Percentiles rank a stretch among this genome's conserved stretches.
Evolutionary conservation across 2,113 vertebrate species (phyloP).

Genomic region (Calonectris borealis): DNA sequence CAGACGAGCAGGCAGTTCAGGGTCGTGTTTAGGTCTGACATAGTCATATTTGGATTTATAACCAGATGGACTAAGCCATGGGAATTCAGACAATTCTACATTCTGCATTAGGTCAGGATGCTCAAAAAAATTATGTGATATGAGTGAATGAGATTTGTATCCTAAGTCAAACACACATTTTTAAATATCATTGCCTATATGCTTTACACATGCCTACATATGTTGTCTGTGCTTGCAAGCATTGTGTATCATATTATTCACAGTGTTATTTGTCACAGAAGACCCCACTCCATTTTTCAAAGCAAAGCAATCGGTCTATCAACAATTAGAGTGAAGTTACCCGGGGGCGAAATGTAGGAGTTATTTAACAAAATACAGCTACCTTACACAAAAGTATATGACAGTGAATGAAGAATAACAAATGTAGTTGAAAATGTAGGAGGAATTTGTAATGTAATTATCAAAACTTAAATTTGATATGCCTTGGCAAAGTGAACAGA

Average conservation of each 20-base stretch:
- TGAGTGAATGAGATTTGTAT: neutral
- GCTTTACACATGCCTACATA: neutral
- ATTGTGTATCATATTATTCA: neutral
- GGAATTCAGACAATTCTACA: neutral
- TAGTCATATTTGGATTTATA: neutral
- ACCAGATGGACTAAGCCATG: neutral
- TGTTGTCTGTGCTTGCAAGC: neutral
- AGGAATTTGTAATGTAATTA: constrained; percentile 32
- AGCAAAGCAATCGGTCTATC: neutral
- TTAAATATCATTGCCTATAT: neutral
- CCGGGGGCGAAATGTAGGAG: neutral
- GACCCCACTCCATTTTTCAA: neutral
- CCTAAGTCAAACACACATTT: neutral
- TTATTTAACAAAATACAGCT: constrained; percentile 27
- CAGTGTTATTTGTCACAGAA: neutral
- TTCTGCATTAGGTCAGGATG: neutral
- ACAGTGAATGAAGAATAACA: constrained; percentile 14
- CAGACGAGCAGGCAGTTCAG: neutral
- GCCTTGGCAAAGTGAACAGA: neutral
- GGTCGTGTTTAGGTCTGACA: neutral
- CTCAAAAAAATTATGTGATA: neutral
- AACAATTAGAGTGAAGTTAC: constrained; percentile 8
- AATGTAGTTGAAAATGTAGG: constrained; percentile 38
- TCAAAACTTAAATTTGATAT: constrained; percentile 16
- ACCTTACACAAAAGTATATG: constrained; percentile 4